Evolutionary conservation across 2,113 vertebrate genomes (phyloP).

Genomic region (Gasterosteus aculeatus): DNA sequence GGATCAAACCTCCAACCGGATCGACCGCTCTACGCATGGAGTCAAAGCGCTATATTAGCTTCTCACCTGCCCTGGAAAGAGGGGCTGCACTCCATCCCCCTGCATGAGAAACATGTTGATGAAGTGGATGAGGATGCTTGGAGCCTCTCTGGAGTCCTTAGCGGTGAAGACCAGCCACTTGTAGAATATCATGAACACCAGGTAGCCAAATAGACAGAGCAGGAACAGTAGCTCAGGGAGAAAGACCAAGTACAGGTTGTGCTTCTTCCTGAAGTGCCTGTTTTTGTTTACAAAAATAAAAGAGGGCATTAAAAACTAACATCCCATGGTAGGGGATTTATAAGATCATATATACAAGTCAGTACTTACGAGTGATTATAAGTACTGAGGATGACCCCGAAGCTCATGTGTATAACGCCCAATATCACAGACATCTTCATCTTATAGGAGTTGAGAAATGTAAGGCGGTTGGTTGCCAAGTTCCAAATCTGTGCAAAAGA

Average conservation of each 20-base stretch:
- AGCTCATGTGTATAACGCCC: conserved; percentile 93
- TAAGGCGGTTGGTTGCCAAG: conserved; percentile 92
- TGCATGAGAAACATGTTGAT: conserved; percentile 98
- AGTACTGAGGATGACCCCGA: conserved; percentile 90
- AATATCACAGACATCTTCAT: conserved; percentile 99
- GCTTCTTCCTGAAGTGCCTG: conserved; percentile 90
- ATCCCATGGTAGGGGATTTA: not conserved
- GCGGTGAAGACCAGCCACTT: conserved; percentile 91
- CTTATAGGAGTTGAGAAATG: conserved; percentile 97
- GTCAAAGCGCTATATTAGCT: not conserved
- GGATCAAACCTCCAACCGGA: not conserved
- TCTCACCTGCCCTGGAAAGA: conserved; percentile 90
- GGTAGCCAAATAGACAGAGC: conserved; percentile 94
- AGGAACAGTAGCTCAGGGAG: conserved; percentile 95
- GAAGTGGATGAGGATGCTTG: conserved; percentile 95
- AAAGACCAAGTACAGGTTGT: conserved; percentile 90
- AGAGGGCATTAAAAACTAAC: not conserved
- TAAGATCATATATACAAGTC: not conserved
- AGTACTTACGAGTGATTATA: conserved; percentile 94
- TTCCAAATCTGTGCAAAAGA: conserved; percentile 90
- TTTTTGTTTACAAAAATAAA: conserved; percentile 26
- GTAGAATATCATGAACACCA: conserved; percentile 95
- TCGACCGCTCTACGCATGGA: not conserved
- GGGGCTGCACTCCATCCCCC: conserved; percentile 52
- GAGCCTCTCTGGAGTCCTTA: conserved; percentile 81